Evolutionary conservation across 1,140 invertebrate genomes (phyloP), one percentile per base, ranked within the genome.

Genomic region (Drosophila sproati): DNA sequence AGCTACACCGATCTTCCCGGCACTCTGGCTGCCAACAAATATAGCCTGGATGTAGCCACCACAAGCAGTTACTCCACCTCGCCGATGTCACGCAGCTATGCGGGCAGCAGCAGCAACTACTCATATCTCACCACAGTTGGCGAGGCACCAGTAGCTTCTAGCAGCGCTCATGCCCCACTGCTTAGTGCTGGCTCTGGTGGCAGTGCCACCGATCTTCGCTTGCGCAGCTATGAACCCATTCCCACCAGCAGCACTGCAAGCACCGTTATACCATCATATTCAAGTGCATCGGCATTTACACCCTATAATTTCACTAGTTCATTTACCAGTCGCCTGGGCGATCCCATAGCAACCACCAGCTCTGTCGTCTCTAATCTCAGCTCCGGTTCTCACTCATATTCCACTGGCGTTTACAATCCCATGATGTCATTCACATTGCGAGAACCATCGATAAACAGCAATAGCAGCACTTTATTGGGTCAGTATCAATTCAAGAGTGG

Each of bases 351-450:
- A 41, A 80, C 51, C 8, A 43, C 39, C 35, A 37, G 4, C 5
- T 37, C 67, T 43, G 62, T 55, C 45, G 48, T 62, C 0, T 54
- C 75, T n/a, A 79, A 37, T 31, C 54, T 50, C 7, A 68, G 45
- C 12, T 66, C 80, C 29, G 70, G 61, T 47, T 41, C 63, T 2
- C 69, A 75, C 12, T 78, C 82, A 35, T 80, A 85, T 20, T 74
- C 77, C 51, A 89, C 85, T 12, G 85, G 85, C 3, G 85, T 89
- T 5, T 89, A 89, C 52, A 89, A 89, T 78, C 85, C 85, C 61
- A 90, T 89, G 81, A 89, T 89, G 85, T 77, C 85, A 10, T 89
- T 89, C 41, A 89, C 85, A 10, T 63, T 89, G 48, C 62, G 85
- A 34, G 86, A 89, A 29, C 85, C 85, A 2, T 10, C 70, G 6